Evolutionary conservation across 2,797 vertebrate genomes (phyloP).

Genomic region (Graptemys geographica): DNA sequence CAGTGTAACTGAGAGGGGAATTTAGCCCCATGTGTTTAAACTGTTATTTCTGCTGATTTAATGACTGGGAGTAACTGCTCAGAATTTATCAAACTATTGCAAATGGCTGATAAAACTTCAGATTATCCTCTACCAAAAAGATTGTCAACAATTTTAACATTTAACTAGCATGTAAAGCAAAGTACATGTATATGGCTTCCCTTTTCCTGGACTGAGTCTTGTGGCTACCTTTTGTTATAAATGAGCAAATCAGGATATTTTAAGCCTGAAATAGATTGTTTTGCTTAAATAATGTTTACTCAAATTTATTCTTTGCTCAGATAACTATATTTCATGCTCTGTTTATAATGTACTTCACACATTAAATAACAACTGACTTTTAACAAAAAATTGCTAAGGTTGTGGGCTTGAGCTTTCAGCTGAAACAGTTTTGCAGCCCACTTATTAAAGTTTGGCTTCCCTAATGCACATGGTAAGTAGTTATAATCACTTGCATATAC

Average conservation of each 20-base stretch:
- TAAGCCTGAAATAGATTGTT: neutral
- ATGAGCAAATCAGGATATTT: neutral
- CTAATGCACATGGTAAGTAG: neutral
- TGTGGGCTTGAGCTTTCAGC: neutral
- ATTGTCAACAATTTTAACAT: neutral
- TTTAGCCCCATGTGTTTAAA: neutral
- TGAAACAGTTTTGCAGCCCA: neutral
- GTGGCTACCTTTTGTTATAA: neutral
- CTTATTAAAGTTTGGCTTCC: neutral
- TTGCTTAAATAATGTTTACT: neutral
- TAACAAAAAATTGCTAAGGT: slow-evolving; percentile 5
- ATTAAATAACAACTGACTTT: neutral
- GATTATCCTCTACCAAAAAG: neutral
- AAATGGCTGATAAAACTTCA: neutral
- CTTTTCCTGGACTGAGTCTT: neutral
- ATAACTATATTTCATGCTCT: neutral
- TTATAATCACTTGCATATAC: neutral
- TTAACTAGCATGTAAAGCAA: neutral
- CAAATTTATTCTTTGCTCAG: neutral
- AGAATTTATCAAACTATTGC: neutral
- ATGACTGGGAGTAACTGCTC: neutral
- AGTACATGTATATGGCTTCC: neutral
- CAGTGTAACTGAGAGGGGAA: neutral
- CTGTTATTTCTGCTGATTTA: neutral
- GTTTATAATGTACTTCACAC: neutral